Conservation (phyloP, 1,140 invertebrate genomes). For the Tyrophagus putrescentiae region DNA sequence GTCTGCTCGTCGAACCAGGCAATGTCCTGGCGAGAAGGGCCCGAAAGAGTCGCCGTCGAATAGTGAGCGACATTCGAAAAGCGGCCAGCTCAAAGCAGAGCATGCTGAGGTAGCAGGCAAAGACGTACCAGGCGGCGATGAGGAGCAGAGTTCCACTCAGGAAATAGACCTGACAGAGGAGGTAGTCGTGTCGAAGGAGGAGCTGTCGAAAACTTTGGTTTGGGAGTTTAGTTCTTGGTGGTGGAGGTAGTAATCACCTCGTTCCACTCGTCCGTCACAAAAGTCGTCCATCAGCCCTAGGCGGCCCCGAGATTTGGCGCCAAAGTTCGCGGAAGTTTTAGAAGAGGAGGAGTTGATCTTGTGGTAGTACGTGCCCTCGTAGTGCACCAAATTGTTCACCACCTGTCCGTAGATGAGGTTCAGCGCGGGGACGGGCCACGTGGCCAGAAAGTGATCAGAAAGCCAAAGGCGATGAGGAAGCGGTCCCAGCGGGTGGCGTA, state of each 20-base stretch:
- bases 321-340: not conserved
- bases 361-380: not conserved
- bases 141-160: no score
- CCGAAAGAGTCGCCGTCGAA: constrained; percentile 31
- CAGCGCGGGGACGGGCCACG: constrained; percentile 30
- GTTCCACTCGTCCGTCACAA: not conserved
- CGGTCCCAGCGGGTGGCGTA: constrained; percentile 27
- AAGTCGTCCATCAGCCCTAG: not conserved
- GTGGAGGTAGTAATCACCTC: no score
- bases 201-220: no score
- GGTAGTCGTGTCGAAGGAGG: no score
- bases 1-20: constrained; percentile 64
- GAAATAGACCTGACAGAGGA: no score
- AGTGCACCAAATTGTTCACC: constrained; percentile 29
- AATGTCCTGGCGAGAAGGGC: constrained; percentile 50
- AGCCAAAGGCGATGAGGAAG: constrained; percentile 26
- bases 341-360: not conserved
- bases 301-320: not conserved
- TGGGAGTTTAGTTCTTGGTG: no score
- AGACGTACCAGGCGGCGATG: no score
- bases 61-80: constrained; percentile 32
- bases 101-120: no score
- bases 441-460: constrained; percentile 26
- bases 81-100: no score
- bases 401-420: constrained; percentile 30